Conservation (phyloP, 2,113 vertebrate genomes). For the Mungos mungo region DNA sequence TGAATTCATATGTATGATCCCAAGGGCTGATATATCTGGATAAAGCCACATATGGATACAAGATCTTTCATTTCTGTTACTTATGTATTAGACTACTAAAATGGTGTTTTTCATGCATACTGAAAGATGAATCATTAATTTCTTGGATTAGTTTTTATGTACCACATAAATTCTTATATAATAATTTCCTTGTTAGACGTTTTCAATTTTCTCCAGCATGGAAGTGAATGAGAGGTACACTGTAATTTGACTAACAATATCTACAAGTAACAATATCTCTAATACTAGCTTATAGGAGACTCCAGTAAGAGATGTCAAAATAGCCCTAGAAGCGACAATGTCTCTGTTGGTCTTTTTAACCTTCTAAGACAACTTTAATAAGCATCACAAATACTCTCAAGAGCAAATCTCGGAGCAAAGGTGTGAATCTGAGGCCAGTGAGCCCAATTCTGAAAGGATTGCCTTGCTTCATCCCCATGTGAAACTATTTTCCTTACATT, state of each 20-base stretch:
- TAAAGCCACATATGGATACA: conserved; percentile 48
- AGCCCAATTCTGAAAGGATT: conserved; percentile 47
- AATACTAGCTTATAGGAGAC: conserved; percentile 54
- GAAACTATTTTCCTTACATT: conserved; percentile 74
- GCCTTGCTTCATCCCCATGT: background rate
- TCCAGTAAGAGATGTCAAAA: conserved; percentile 65
- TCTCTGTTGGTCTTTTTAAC: conserved; percentile 63
- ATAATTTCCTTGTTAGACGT: conserved; percentile 68
- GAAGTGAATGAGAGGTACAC: conserved; percentile 58
- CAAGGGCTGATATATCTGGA: conserved; percentile 40
- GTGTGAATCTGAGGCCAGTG: conserved; percentile 28
- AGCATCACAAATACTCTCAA: conserved; percentile 42
- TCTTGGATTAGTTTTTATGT: conserved; percentile 48
- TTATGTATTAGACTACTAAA: conserved; percentile 71
- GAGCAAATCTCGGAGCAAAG: conserved; percentile 52
- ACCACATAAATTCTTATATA: conserved; percentile 35
- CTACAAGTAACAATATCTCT: conserved; percentile 57
- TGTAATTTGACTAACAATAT: conserved; percentile 67
- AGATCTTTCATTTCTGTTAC: conserved; percentile 59
- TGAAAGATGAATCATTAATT: conserved; percentile 68
- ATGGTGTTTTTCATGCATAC: conserved; percentile 44
- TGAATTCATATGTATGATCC: conserved; percentile 51
- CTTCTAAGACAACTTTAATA: conserved; percentile 63
- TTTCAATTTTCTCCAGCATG: conserved; percentile 57
- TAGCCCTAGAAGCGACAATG: conserved; percentile 5